These are phyloP conservation scores for Hyposoter dolosus DNA, from an alignment of 2,888 invertebrate species.

Conservation along the genomic window DNA sequence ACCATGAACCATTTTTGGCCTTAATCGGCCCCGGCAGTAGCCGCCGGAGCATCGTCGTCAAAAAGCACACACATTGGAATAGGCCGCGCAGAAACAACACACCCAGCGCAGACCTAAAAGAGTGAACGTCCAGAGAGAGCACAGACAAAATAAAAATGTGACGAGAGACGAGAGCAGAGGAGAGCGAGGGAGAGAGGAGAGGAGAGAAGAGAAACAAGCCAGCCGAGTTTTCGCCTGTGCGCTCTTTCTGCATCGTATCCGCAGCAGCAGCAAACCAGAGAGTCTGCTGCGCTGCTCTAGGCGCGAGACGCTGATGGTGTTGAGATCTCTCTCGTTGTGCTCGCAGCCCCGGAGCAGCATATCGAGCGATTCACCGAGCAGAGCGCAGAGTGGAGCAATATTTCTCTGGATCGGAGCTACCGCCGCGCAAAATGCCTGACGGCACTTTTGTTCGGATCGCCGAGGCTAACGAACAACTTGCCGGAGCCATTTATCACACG, in stretches of 20 bases:
- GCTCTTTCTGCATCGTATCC: slow-evolving; percentile 66
- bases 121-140: slow-evolving; percentile 65
- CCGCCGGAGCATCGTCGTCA: slow-evolving; percentile 66
- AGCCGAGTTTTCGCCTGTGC: slow-evolving; percentile 74
- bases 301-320: slow-evolving; percentile 47
- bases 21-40: slow-evolving; percentile 71
- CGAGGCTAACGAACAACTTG: slow-evolving; percentile 54
- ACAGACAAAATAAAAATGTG: slow-evolving; percentile 83
- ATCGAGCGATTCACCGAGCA: neutral
- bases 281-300: neutral
- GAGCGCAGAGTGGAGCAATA: slow-evolving; percentile 72
- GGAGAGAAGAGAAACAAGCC: slow-evolving; percentile 67
- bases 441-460: slow-evolving; percentile 63
- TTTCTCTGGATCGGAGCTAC: slow-evolving; percentile 59
- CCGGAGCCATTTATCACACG: slow-evolving; percentile 79
- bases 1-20: slow-evolving; percentile 83
- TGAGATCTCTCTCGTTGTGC: slow-evolving; percentile 58
- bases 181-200: slow-evolving; percentile 64
- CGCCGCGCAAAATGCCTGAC: slow-evolving; percentile 66
- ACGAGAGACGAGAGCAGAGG: slow-evolving; percentile 70
- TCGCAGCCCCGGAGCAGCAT: slow-evolving; percentile 5
- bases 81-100: slow-evolving; percentile 44
- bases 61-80: slow-evolving; percentile 21
- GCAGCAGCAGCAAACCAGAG: neutral
- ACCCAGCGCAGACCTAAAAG: slow-evolving; percentile 3